Evolutionary conservation across 2,113 vertebrate species (phyloP), one percentile per base, ranked within the genome.

Genomic region (Chinchilla lanigera): DNA sequence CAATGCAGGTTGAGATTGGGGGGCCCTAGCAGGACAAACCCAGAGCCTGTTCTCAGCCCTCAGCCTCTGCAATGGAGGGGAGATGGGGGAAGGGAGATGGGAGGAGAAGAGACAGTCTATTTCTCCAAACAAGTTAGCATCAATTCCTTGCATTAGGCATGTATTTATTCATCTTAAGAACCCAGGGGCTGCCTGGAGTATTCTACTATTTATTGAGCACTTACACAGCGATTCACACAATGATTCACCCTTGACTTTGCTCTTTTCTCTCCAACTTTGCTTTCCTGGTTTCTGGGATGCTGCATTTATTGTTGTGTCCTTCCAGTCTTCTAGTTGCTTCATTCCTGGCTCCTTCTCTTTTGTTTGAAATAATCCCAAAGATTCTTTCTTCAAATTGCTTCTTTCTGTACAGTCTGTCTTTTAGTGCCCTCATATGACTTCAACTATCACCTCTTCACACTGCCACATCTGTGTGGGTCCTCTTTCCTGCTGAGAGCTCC

Each of bases 101-200:
- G 13, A 75, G 71, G 13, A 47, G 11, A 41, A 41, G 73, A 75
- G 28, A 8, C 11, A 58, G 19, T 38, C 20, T 86, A 71, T 82
- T 84, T 95, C 52, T 67, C 81, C 65, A 71, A 78, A 78, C 60
- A 96, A 86, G 75, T 82, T 86, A 89, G 41, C 17, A 65, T 69
- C n/a, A 65, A 0, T 78, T 94, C 47, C 56, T 84, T 83, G 38
- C 69, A 19, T 96, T 77, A 63, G 41, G 7, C 56, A 52, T 93
- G 71, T 56, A 71, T 81, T 69, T 85, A 10, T 87, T 38, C 38
- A 41, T 71, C n/a, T 44, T 44, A 67, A n/a, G 8, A 61, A 80
- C 41, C 5, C 1, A 69, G 33, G 60, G 77, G 44, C 52, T 73
- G 12, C 56, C 26, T 93, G 38, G 84, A 67, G 16, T 7, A 17